These are phyloP conservation scores for Beroe forskalii DNA, from an alignment of 37 sponge, comb jelly and placozoan species.

Conservation along the genomic window DNA sequence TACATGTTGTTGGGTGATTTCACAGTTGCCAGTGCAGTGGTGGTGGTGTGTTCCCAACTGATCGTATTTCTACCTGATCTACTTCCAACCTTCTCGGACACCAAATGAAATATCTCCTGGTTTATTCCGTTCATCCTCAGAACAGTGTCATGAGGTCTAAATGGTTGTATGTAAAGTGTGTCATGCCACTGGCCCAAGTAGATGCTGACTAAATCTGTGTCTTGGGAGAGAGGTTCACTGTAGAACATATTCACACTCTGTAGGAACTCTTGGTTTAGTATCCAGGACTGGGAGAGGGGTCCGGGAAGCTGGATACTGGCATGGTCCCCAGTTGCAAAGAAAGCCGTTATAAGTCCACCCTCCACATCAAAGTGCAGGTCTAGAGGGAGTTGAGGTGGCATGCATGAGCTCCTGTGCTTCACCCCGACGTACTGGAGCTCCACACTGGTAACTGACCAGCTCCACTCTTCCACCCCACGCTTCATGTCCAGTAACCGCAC, in stretches of 20 bases:
- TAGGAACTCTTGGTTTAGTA: slow-evolving; percentile 22
- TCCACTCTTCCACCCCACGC: slow-evolving; percentile 50
- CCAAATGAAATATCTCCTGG: slow-evolving; percentile 1
- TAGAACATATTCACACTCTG: slow-evolving; percentile 49
- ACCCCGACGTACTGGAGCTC: slow-evolving; percentile 41
- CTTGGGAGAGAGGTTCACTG: not conserved
- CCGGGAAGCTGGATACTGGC: not conserved
- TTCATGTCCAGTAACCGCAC: slow-evolving; percentile 54
- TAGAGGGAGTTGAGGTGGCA: not conserved
- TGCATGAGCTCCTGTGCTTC: not conserved
- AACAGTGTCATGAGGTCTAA: not conserved
- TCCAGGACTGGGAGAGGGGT: slow-evolving; percentile 44
- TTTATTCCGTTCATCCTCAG: not conserved
- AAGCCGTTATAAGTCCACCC: slow-evolving; percentile 7
- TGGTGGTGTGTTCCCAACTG: slow-evolving; percentile 43
- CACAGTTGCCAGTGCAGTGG: slow-evolving; percentile 6
- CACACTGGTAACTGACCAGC: slow-evolving; percentile 25
- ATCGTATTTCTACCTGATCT: slow-evolving; percentile 22
- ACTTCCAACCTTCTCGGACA: not conserved
- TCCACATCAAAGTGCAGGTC: slow-evolving; percentile 53
- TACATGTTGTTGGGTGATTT: not conserved
- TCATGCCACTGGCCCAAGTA: slow-evolving; percentile 42
- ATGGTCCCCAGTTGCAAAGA: not conserved
- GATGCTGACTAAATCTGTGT: slow-evolving; percentile 1
- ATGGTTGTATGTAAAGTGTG: slow-evolving; percentile 26